Percentiles rank a stretch among this genome's conserved stretches.
These are phyloP conservation scores for Pionites leucogaster DNA, from an alignment of 2,113 vertebrate genomes.

Conservation along the genomic window DNA sequence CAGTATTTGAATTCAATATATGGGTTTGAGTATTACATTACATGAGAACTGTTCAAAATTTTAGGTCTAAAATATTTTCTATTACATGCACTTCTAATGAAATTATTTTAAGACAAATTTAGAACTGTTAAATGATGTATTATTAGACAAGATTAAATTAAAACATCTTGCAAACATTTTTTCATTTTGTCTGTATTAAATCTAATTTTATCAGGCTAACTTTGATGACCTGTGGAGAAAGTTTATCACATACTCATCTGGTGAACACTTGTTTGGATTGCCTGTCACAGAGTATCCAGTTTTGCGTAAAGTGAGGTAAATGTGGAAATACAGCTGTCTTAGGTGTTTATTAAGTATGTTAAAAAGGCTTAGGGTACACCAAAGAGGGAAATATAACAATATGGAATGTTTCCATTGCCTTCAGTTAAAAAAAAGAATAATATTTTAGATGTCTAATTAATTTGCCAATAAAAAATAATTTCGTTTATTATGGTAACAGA, in stretches of 20 bases:
- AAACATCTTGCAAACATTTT: neutral
- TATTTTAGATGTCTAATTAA: neutral
- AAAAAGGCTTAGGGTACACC: neutral
- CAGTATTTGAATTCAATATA: neutral
- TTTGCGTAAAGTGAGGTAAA: slow-evolving; percentile 77
- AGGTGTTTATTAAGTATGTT: neutral
- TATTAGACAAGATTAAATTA: neutral
- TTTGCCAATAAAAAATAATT: neutral
- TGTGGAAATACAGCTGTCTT: neutral
- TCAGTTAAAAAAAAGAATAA: neutral
- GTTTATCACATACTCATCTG: slow-evolving; percentile 76
- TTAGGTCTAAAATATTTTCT: neutral
- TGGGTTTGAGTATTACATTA: neutral
- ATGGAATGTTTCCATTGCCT: neutral
- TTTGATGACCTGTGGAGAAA: slow-evolving; percentile 82
- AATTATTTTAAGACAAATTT: neutral
- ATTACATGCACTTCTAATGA: neutral
- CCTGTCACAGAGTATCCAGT: slow-evolving; percentile 78
- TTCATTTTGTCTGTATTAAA: neutral
- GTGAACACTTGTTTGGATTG: slow-evolving; percentile 79
- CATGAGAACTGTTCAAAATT: neutral
- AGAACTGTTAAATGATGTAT: neutral
- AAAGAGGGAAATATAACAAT: neutral
- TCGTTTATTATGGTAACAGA: neutral
- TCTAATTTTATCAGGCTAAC: slow-evolving; percentile 58